Base-by-base conservation (phyloP, 2,113 vertebrate species). In the Ptilonorhynchus violaceus region DNA sequence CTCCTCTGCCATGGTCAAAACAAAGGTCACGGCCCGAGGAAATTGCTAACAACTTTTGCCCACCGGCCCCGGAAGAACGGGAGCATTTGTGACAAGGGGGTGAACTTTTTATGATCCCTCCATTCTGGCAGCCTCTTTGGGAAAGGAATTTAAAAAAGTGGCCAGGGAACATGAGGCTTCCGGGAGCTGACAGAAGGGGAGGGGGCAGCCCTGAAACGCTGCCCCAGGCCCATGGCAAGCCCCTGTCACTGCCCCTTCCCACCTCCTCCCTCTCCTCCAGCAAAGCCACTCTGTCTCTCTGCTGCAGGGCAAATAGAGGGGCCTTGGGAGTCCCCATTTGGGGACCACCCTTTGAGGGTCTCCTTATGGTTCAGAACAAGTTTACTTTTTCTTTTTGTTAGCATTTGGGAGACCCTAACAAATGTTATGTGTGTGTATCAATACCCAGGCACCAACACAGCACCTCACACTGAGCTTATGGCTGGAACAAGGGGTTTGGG, bases 11-110 rank as follows among this genome's bases (percentile, higher is more conserved):
- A 95, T 2, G 92, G 96, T 52, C 95, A 93, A 85, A 95, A 96
- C 95, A 96, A 94, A 97, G 96, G 96, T 97, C 96, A 89, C 0
- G 88, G 93, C 96, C 92, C 2, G 9, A 95, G 96, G 96, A 97
- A 97, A 96, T 95, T 87, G 88, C 91, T 86, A 86, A 94, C 82
- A 72, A 97, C 78, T 89, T 79, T 28, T 97, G 92, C 93, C 89
- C 84, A 81, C 64, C 1, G 21, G 93, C 79, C 89, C 83, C 39
- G 74, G 94, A 93, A 97, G 92, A 52, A 39, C 3, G 8, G 35
- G 72, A 25, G 52, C 68, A 1, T 58, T 86, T 0, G 11, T 83
- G 92, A 92, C 72, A 19, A 69, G 63, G 46, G 82, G 41, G n/a
- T 86, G 92, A 97, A 68, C 95, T 88, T 88, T 96, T 93, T 90